Conservation (phyloP, 2,888 invertebrate genomes). For the Drosophila hamatofila region DNA sequence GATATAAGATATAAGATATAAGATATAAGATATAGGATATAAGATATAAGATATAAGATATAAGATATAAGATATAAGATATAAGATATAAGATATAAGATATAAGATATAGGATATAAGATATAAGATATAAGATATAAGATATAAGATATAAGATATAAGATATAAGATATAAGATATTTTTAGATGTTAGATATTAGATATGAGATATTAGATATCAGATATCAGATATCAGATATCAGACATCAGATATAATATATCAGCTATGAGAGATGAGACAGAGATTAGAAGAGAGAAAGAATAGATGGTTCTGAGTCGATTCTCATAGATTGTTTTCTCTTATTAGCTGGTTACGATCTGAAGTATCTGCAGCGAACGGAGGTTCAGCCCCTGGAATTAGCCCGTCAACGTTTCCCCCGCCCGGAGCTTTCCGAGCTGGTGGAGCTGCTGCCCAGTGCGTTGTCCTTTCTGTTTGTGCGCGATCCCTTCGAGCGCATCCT, state of each 20-base stretch:
- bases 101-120: too few species aligned
- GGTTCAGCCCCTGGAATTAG: constrained; percentile 89
- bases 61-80: too few species aligned
- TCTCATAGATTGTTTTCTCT: not conserved
- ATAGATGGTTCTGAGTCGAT: too few species aligned
- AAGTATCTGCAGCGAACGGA: constrained; percentile 87
- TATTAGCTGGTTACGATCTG: constrained; percentile 87
- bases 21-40: too few species aligned
- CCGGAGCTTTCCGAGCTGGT: constrained; percentile 88
- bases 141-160: too few species aligned
- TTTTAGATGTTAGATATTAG: not conserved
- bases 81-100: too few species aligned
- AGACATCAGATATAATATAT: too few species aligned
- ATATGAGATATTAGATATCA: not conserved
- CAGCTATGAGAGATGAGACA: not conserved
- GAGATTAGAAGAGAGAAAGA: not conserved
- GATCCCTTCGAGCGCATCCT: constrained; percentile 91
- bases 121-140: too few species aligned
- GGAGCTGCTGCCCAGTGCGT: constrained; percentile 88
- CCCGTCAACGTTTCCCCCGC: constrained; percentile 89
- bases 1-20: too few species aligned
- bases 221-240: not conserved
- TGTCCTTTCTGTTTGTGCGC: constrained; percentile 89
- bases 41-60: too few species aligned
- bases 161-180: too few species aligned